These are phyloP conservation scores for Pocillopora damicornis DNA, from an alignment of 64 coral and sea anemone genomes.

Conservation along the genomic window DNA sequence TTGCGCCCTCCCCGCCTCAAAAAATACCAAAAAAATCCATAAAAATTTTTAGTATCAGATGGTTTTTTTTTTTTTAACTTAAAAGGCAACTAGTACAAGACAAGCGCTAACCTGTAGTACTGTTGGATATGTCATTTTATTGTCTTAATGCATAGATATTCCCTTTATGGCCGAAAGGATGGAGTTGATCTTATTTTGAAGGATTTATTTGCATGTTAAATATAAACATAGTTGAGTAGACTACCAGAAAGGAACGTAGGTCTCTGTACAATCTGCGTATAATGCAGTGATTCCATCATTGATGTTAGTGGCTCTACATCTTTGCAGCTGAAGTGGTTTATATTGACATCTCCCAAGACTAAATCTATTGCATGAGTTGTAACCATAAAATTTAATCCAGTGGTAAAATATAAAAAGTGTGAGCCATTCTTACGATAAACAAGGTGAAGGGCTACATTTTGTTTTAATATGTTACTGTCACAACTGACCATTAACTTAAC, in stretches of 20 bases:
- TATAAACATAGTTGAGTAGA: constrained; percentile 42
- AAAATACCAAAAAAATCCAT: too few species aligned
- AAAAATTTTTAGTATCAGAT: too few species aligned
- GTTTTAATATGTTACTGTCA: constrained; percentile 15
- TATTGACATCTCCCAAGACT: constrained; percentile 9
- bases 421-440: constrained; percentile 43
- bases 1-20: too few species aligned
- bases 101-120: too few species aligned
- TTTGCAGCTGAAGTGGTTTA: constrained; percentile 11
- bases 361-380: constrained; percentile 33
- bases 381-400: constrained; percentile 18
- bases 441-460: constrained; percentile 28
- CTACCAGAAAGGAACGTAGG: constrained; percentile 32
- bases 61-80: too few species aligned
- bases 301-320: not conserved
- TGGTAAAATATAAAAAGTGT: constrained; percentile 20
- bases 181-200: constrained; percentile 12
- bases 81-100: too few species aligned
- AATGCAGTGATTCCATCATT: constrained; percentile 19
- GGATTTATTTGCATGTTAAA: constrained; percentile 16
- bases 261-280: constrained; percentile 26
- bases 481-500: constrained; percentile 35
- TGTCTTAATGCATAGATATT: too few species aligned
- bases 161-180: not conserved
- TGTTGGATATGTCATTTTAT: too few species aligned